Percentiles rank a stretch among this genome's conserved stretches.
These are phyloP conservation scores for Ophraella communa DNA, from an alignment of 2,888 invertebrate genomes.

Conservation along the genomic window DNA sequence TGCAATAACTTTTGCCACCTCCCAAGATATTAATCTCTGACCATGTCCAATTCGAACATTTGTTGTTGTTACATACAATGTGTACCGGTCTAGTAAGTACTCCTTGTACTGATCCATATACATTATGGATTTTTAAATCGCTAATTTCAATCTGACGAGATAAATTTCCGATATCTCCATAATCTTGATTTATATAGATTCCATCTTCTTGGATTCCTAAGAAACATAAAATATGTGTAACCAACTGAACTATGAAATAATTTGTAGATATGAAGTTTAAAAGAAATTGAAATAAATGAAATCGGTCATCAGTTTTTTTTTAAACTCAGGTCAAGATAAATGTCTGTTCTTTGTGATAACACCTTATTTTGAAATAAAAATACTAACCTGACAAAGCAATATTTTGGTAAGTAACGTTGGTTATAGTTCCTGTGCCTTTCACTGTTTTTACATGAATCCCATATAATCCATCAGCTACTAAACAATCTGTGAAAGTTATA, in stretches of 20 bases:
- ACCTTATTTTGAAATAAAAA: too few relatives aligned
- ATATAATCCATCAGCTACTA: slow-evolving; percentile 16
- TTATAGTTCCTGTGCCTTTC: slow-evolving; percentile 19
- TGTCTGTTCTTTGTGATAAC: too few relatives aligned
- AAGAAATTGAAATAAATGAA: too few relatives aligned
- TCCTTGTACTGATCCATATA: slow-evolving; percentile 16
- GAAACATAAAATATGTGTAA: not conserved
- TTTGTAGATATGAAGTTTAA: not conserved
- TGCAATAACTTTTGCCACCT: slow-evolving; percentile 12
- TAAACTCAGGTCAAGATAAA: too few relatives aligned
- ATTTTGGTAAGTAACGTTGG: slow-evolving; percentile 16
- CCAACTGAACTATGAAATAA: too few relatives aligned
- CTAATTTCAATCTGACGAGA: slow-evolving; percentile 12
- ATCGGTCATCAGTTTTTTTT: too few relatives aligned
- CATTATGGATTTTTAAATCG: slow-evolving; percentile 10
- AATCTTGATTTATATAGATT: slow-evolving; percentile 25
- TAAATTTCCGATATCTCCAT: slow-evolving; percentile 13
- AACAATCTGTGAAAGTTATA: slow-evolving; percentile 18
- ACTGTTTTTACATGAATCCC: slow-evolving; percentile 27
- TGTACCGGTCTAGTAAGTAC: slow-evolving; percentile 7
- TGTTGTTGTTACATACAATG: slow-evolving; percentile 13
- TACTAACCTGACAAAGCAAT: slow-evolving; percentile 19
- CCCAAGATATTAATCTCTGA: slow-evolving; percentile 13
- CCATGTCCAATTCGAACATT: slow-evolving; percentile 22
- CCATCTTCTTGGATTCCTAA: slow-evolving; percentile 16